Conservation (phyloP, 2,797 vertebrate genomes). For the Halcyon chelicuti region DNA sequence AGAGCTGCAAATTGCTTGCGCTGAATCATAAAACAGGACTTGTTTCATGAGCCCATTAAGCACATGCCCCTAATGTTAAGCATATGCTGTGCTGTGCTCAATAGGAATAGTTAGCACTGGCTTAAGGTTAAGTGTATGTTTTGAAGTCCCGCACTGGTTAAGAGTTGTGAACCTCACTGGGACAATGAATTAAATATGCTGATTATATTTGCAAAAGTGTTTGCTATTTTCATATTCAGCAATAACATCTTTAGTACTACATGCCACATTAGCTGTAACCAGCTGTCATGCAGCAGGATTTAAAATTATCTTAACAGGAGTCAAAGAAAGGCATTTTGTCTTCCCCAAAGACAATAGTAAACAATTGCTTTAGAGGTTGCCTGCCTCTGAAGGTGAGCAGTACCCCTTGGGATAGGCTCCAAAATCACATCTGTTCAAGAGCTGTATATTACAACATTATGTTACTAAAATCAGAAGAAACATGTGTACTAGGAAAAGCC, state of each 20-base stretch:
- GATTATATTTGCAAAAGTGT: slow-evolving; percentile 8
- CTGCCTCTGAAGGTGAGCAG: not conserved
- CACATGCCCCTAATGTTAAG: not conserved
- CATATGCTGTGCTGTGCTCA: slow-evolving; percentile 2
- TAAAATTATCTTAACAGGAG: not conserved
- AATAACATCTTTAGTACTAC: not conserved
- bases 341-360: not conserved
- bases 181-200: not conserved
- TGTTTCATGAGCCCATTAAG: slow-evolving; percentile 19
- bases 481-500: slow-evolving; percentile 4
- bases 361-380: not conserved
- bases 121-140: not conserved
- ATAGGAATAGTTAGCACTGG: not conserved
- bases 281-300: not conserved
- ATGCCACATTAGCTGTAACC: not conserved
- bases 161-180: slow-evolving; percentile 14
- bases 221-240: not conserved
- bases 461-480: slow-evolving; percentile 44
- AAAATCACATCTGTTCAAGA: slow-evolving; percentile 17
- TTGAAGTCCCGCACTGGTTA: not conserved
- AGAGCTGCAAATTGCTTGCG: not conserved
- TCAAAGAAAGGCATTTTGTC: not conserved
- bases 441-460: not conserved
- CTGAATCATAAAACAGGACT: not conserved
- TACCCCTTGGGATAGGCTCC: not conserved